Conservation (phyloP, 2,888 invertebrate genomes). For the Buathra laborator region DNA sequence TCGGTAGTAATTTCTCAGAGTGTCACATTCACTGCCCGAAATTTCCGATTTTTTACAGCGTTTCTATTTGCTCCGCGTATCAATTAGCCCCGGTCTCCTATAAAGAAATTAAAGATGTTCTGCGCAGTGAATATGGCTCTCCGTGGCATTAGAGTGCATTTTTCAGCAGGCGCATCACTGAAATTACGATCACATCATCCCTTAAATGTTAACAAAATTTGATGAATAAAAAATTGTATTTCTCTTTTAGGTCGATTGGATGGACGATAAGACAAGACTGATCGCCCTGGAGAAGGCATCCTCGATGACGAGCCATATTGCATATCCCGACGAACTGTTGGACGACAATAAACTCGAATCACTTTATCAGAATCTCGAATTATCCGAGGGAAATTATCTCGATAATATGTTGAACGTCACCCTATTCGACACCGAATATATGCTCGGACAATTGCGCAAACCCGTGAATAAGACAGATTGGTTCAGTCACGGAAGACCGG, state of each 20-base stretch:
- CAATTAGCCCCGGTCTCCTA: too few relatives aligned
- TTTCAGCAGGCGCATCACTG: too few relatives aligned
- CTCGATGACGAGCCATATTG: slow-evolving; percentile 95
- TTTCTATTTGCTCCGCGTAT: too few relatives aligned
- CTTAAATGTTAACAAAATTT: too few relatives aligned
- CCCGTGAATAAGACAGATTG: slow-evolving; percentile 86
- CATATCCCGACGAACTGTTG: slow-evolving; percentile 95
- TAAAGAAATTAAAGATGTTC: too few relatives aligned
- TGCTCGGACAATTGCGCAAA: slow-evolving; percentile 85
- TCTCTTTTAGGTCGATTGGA: slow-evolving; percentile 90
- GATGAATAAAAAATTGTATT: slow-evolving; percentile 75
- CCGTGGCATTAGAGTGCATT: too few relatives aligned
- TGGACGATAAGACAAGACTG: slow-evolving; percentile 93
- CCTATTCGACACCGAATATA: slow-evolving; percentile 86
- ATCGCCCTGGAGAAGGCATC: slow-evolving; percentile 93
- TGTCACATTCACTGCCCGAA: too few relatives aligned
- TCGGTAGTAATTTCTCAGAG: too few relatives aligned
- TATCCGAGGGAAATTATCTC: slow-evolving; percentile 85
- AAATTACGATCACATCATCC: too few relatives aligned
- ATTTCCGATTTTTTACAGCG: too few relatives aligned
- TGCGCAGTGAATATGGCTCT: too few relatives aligned
- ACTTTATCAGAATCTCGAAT: slow-evolving; percentile 88
- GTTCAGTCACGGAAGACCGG: slow-evolving; percentile 86
- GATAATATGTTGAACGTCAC: slow-evolving; percentile 86
- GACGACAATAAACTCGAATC: slow-evolving; percentile 92